Percentiles rank a stretch among this genome's conserved stretches.
phyloP scores from a whole-genome alignment of 2,113 vertebrate genomes.

The Regulus satrapa region DNA sequence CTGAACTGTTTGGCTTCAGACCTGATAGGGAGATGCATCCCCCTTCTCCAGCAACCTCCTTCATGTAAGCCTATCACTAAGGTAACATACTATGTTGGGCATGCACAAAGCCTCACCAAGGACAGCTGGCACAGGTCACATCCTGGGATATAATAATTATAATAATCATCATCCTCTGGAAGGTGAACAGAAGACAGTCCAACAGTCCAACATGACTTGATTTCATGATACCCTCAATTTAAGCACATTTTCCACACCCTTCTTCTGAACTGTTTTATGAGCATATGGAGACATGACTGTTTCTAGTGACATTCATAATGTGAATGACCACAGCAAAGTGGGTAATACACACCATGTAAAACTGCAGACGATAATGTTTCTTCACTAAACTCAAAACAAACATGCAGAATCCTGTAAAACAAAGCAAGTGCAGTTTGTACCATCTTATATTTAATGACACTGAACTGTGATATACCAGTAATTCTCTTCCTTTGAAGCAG shows the following conservation, averaged over 20 bases:
- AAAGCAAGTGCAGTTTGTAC: conserved; percentile 39
- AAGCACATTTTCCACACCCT: not conserved
- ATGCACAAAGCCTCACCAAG: not conserved
- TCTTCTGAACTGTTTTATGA: not conserved
- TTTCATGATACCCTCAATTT: not conserved
- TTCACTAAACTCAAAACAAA: conserved; percentile 99
- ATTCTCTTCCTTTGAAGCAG: not conserved
- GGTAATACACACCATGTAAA: conserved; percentile 97
- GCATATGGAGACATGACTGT: not conserved
- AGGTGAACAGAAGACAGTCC: not conserved
- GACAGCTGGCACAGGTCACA: not conserved
- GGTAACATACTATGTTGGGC: not conserved
- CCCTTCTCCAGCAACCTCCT: not conserved
- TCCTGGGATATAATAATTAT: not conserved
- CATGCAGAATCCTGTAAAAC: conserved; percentile 97
- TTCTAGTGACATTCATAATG: not conserved
- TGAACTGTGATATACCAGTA: not conserved
- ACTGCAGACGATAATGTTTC: conserved; percentile 98
- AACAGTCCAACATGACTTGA: not conserved
- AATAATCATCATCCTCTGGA: not conserved
- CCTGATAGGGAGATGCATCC: not conserved
- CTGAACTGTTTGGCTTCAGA: not conserved
- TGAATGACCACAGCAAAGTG: conserved; percentile 45
- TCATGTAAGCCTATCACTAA: not conserved
- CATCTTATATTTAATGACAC: not conserved